Evolutionary conservation across 30 jellyfish, hydroid and myxozoan genomes (phyloP).

Genomic region (Pelagia noctiluca): DNA sequence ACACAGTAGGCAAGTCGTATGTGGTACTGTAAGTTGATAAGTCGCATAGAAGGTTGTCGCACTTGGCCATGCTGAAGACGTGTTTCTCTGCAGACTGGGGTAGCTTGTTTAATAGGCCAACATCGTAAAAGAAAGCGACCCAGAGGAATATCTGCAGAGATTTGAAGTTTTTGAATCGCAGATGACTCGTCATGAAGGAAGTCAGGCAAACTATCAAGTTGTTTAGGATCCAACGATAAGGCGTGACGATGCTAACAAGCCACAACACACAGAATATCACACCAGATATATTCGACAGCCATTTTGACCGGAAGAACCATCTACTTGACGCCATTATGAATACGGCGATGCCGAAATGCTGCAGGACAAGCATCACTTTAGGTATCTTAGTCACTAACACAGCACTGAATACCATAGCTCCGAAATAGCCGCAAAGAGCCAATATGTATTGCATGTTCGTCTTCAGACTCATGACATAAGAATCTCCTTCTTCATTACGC

Average conservation of each 20-base stretch:
- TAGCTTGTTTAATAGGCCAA: constrained; percentile 23
- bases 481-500: neutral
- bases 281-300: constrained; percentile 20
- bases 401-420: neutral
- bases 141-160: constrained; percentile 75
- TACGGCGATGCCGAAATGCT: constrained; percentile 9
- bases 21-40: constrained; percentile 13
- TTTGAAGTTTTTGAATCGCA: constrained; percentile 51
- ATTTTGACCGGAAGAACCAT: constrained; percentile 15
- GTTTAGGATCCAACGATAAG: constrained; percentile 69
- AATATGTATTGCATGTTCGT: neutral
- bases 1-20: constrained; percentile 65
- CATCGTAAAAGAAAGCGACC: constrained; percentile 76
- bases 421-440: neutral
- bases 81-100: neutral
- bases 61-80: neutral
- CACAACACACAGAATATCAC: constrained; percentile 18
- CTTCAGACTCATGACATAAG: neutral
- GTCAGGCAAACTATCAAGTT: constrained; percentile 41
- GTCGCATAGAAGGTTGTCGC: constrained; percentile 44
- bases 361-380: constrained; percentile 22
- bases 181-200: constrained; percentile 43
- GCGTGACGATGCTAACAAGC: constrained; percentile 39
- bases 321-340: neutral
- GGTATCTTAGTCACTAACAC: neutral